Conservation (phyloP, 2,888 invertebrate genomes). For the Oconnorella tubifera region DNA sequence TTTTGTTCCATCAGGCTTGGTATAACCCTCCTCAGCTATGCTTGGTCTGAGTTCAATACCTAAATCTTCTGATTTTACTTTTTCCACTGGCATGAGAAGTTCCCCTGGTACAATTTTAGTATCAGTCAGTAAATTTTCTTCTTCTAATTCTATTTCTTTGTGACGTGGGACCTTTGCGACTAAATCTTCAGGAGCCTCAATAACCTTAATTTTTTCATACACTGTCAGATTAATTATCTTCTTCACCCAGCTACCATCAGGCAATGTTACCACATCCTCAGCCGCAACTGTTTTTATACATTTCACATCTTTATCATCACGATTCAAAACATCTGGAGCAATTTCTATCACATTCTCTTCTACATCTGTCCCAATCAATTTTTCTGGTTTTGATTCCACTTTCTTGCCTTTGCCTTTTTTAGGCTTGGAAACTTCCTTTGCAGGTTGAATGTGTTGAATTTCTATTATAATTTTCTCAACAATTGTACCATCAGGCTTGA, state of each 20-base stretch:
- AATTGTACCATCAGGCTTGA: background rate
- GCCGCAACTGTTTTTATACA: background rate
- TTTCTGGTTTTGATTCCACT: background rate
- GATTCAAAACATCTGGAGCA: background rate
- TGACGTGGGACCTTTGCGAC: too few species aligned
- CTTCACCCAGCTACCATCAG: slow-evolving; percentile 8
- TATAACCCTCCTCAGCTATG: background rate
- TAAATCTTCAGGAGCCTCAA: background rate
- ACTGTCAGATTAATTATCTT: background rate
- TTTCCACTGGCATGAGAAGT: background rate
- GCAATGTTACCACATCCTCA: background rate
- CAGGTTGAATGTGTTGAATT: background rate
- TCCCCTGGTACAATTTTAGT: too few species aligned
- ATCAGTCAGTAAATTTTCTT: too few species aligned
- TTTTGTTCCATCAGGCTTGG: background rate
- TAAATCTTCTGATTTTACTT: background rate
- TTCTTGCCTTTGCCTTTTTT: background rate
- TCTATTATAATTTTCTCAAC: background rate
- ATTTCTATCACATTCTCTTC: background rate
- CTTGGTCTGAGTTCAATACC: background rate
- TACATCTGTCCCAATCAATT: background rate
- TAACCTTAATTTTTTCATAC: background rate
- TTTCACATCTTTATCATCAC: background rate
- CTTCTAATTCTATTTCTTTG: too few species aligned
- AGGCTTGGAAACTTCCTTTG: background rate